Conservation (phyloP, 2,888 invertebrate species). For the Synergus gifuensis region DNA sequence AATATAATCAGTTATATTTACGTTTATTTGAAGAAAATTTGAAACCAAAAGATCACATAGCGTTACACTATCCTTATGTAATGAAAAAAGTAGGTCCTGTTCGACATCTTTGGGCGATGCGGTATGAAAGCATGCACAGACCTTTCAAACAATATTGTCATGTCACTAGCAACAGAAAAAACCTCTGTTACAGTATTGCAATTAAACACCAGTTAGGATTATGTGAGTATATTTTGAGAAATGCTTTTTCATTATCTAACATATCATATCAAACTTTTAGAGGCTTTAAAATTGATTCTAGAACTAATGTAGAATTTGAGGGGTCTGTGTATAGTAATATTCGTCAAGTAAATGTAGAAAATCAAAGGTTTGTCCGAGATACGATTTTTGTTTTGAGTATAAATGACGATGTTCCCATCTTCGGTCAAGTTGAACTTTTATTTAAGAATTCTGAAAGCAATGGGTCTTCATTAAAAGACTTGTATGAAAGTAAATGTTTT, state of each 20-base stretch:
- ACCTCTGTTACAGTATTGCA: constrained; percentile 43
- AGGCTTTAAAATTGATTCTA: background rate
- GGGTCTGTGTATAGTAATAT: background rate
- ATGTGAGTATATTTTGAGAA: constrained; percentile 44
- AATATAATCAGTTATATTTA: constrained; percentile 35
- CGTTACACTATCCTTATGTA: constrained; percentile 43
- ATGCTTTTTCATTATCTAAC: constrained; percentile 11
- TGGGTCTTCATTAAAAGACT: too few species aligned
- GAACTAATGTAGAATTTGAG: background rate
- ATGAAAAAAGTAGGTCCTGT: constrained; percentile 45
- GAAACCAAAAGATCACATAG: constrained; percentile 47
- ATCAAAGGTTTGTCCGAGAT: background rate
- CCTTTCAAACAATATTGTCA: constrained; percentile 45
- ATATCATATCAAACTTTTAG: constrained; percentile 7
- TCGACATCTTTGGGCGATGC: constrained; percentile 42
- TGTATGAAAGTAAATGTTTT: too few species aligned
- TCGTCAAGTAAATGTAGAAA: background rate
- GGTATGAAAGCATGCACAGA: constrained; percentile 44
- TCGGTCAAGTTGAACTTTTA: too few species aligned
- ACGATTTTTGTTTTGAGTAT: too few species aligned
- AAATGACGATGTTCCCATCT: too few species aligned
- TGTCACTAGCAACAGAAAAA: constrained; percentile 42
- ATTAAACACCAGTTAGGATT: constrained; percentile 45
- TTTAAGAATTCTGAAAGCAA: too few species aligned
- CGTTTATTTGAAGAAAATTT: constrained; percentile 41